Base-by-base conservation (phyloP, 2,888 invertebrate species). In the Orchesella flavescens region DNA sequence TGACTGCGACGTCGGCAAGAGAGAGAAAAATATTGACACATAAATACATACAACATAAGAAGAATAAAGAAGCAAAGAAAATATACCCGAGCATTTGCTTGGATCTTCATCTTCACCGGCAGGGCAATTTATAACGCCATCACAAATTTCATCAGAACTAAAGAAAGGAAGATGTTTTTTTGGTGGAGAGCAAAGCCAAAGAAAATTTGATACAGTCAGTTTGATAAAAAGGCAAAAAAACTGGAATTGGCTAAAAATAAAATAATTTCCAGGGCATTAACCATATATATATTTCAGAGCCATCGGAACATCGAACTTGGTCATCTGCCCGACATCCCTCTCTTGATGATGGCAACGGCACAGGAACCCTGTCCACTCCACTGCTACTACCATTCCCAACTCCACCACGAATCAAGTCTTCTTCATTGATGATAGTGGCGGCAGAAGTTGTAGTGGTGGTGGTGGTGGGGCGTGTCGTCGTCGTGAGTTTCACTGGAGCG, bases 281-380 rank as follows among this genome's bases (percentile, higher is more conserved):
- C 84, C 84, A 84, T 73, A 84, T 84, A 73, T 81, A 84, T 66
- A 84, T 63, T 78, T 71, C 72, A 53, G 74, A 84, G 71, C 84
- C 87, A 72, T 85, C 86, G 1, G 83, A 68, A 71, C 88, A 88
- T 68, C 87, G 78, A 61, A 87, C 87, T 86, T 88, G 88, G 78
- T 88, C 88, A 85, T 88, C 88, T 43, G 88, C 88, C 71, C 88
- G 83, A 75, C 88, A 88, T 15, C 81, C 78, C 44, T 84, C 86
- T 24, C 69, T 71, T 13, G 68, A 19, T 49, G 65, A 23, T 49
- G 83, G 75, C 43, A 75, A 44, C 7, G 85, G 83, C n/a, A 84
- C 84, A 12, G 83, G 85, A 69, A 84, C 80, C 15, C 61, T 43
- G 65, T 75, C 71, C 55, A 72, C 73, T 19, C 68, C 75, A n/a